Conservation (phyloP, 2,888 invertebrate genomes). For the Oscheius onirici region DNA sequence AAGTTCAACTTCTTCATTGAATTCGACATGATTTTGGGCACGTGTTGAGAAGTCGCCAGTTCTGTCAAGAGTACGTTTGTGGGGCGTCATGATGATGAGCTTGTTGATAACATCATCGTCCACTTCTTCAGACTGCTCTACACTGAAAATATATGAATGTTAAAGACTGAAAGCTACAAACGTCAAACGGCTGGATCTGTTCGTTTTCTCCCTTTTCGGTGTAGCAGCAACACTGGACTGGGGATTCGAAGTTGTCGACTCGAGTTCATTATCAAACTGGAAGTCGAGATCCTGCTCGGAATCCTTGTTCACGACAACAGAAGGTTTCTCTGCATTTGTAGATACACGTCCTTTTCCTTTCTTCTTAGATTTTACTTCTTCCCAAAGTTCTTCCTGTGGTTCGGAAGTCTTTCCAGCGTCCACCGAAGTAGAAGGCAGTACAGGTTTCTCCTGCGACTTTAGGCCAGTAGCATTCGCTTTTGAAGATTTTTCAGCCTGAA, state of each 20-base stretch:
- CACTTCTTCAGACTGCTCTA: constrained; percentile 74
- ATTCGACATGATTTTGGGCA: constrained; percentile 91
- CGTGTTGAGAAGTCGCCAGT: constrained; percentile 82
- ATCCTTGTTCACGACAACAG: constrained; percentile 18
- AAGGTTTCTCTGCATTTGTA: constrained; percentile 3
- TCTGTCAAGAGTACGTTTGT: constrained; percentile 79
- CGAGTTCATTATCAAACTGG: constrained; percentile 95
- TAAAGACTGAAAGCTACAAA: neutral
- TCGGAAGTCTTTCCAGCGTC: neutral
- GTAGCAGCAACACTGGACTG: constrained; percentile 16
- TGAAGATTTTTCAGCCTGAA: neutral
- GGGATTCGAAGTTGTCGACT: constrained; percentile 29
- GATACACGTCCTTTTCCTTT: constrained; percentile 42
- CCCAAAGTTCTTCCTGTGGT: constrained; percentile 42
- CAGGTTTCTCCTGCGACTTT: neutral
- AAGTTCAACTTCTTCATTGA: constrained; percentile 93
- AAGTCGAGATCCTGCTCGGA: constrained; percentile 79
- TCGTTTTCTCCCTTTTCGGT: constrained; percentile 37
- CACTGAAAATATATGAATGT: constrained; percentile 31
- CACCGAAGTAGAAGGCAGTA: constrained; percentile 3
- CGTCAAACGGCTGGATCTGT: constrained; percentile 32
- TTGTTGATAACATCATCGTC: constrained; percentile 69
- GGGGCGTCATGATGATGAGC: constrained; percentile 91
- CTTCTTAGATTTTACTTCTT: constrained; percentile 58
- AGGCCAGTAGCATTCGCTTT: neutral